Base-by-base conservation (phyloP, 1,140 invertebrate genomes). In the Calliopsis andreniformis region DNA sequence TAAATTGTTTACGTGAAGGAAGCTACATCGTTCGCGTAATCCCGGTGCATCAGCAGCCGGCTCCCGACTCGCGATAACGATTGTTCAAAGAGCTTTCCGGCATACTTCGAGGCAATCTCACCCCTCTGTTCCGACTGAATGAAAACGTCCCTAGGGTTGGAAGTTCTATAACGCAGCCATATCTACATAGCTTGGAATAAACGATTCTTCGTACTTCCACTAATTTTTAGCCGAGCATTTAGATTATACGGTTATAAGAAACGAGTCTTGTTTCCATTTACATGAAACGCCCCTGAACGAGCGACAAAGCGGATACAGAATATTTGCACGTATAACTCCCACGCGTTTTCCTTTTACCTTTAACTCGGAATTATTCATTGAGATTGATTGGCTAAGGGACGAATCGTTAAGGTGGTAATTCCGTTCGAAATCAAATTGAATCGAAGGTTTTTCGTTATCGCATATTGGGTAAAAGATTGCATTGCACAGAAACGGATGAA, bases 41-140 rank as follows among this genome's bases (percentile, higher is more conserved):
- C 23, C 1, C 32, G 1, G 3, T 30, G 20, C 28, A 70, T 61
- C 55, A 25, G 16, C n/a, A 2, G 4, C 0, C 4, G 18, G 18
- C n/a, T 32, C 18, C 8, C 30, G 6, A 58, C 10, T 20, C 67
- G n/a, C 2, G n/a, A 18, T 49, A 49, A 53, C 59, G 45, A 30
- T n/a, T 63, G 56, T 35, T 32, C 28, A 14, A 53, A 10, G 18
- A 55, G 28, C 30, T 76, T 42, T 16, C 14, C 10, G 30, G 12
- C n/a, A 18, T 20, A 14, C 35, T 53, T 30, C 5, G 23, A 39
- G 18, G 16, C 32, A 35, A n/a, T 12, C 28, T 14, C 3, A 28
- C 3, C 10, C 10, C 20, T 2, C 49, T 16, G 56, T n/a, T n/a
- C n/a, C n/a, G n/a, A n/a, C n/a, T n/a, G n/a, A 71, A 71, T 71